A percentile compares a stretch with the other conserved stretches of the same genome.
These are phyloP conservation scores for Sepioteuthis lessoniana DNA, from an alignment of 2,888 invertebrate species.

Conservation along the genomic window DNA sequence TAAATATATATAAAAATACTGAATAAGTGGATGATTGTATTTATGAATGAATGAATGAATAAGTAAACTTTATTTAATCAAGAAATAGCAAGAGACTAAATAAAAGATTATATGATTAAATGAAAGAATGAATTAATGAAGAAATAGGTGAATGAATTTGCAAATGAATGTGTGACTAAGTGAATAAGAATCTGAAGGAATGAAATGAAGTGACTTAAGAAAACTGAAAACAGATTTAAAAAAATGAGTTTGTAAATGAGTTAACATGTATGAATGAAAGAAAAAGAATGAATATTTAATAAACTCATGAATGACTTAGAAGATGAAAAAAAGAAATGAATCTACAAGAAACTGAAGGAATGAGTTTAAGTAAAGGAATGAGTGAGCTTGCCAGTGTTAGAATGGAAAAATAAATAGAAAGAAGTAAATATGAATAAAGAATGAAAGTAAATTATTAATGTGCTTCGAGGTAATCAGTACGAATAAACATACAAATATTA, in stretches of 20 bases:
- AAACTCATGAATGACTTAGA: not conserved
- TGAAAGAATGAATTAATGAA: no score
- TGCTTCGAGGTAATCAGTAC: no score
- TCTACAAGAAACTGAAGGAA: not conserved
- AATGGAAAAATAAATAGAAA: no score
- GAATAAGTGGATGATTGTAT: not conserved
- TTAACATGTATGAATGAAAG: not conserved
- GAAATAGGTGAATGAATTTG: no score
- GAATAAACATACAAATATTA: no score
- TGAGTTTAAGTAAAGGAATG: no score
- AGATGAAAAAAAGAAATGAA: not conserved
- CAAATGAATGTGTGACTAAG: not conserved
- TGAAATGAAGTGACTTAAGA: not conserved
- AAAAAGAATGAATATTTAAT: not conserved
- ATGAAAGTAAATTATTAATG: no score
- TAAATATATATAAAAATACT: not conserved
- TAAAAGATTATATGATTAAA: not conserved
- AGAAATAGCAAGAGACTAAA: not conserved
- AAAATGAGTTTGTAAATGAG: not conserved
- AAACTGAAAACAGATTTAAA: not conserved
- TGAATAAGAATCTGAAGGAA: not conserved
- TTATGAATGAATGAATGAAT: no score
- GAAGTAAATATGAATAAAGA: no score
- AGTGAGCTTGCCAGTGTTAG: not conserved
- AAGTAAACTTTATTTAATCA: not conserved